phyloP scores from a whole-genome alignment of 2,113 vertebrate species.

The Diadophis punctatus region DNA sequence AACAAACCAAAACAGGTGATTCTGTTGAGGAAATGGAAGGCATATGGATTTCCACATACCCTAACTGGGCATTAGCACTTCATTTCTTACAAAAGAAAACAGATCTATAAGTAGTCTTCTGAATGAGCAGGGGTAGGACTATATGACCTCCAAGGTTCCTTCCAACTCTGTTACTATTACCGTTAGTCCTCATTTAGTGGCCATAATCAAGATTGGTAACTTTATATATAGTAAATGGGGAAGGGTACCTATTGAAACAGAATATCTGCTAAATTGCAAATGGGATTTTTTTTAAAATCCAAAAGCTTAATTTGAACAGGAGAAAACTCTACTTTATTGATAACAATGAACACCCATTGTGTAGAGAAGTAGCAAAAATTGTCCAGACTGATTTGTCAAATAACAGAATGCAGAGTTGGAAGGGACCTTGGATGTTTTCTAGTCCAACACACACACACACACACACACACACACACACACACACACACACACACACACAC shows the following conservation, averaged over 20 bases:
- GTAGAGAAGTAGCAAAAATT: background rate
- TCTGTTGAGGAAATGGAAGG: background rate
- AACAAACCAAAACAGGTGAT: background rate
- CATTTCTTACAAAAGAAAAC: background rate
- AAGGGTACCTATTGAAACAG: background rate
- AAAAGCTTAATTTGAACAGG: background rate
- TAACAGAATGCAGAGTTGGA: background rate
- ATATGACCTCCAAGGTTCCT: too few species aligned
- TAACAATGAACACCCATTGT: background rate
- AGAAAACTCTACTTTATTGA: background rate
- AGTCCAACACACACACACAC: background rate
- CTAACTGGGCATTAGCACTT: background rate
- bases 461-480: too few species aligned
- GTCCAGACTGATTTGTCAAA: background rate
- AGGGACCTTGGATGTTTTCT: background rate
- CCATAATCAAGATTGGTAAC: background rate
- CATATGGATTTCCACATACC: too few species aligned
- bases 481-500: too few species aligned
- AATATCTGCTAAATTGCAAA: background rate
- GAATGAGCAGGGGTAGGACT: too few species aligned
- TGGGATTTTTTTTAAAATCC: background rate
- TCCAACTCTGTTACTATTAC: too few species aligned
- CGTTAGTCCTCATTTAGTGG: background rate
- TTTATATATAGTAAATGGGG: background rate
- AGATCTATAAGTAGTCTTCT: background rate